A percentile compares a stretch with the other conserved stretches of the same genome.
phyloP scores from a whole-genome alignment of 2,888 invertebrate species.

The Nymphalis c-album region DNA sequence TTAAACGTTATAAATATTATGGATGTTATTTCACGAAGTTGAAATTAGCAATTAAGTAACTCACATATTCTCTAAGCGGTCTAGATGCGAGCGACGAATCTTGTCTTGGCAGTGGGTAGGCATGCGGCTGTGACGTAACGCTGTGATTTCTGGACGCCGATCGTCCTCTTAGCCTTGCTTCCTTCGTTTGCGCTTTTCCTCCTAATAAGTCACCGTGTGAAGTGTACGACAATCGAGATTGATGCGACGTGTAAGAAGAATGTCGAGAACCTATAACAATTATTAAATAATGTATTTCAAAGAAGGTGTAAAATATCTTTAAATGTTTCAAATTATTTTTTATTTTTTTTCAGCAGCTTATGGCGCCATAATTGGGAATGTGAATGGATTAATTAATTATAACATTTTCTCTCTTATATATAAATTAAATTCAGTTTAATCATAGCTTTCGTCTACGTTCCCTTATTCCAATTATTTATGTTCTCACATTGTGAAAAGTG shows the following conservation, averaged over 20 bases:
- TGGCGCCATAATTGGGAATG: no score
- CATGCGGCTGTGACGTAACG: conserved; percentile 82
- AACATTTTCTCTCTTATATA: no score
- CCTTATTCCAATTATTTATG: no score
- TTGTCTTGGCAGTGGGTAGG: conserved; percentile 74
- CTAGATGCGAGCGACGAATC: conserved; percentile 82
- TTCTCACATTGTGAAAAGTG: no score
- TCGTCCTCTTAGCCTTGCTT: conserved; percentile 89
- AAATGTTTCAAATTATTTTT: not conserved
- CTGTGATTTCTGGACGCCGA: conserved; percentile 86
- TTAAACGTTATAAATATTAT: not conserved
- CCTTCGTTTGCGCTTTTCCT: conserved; percentile 89
- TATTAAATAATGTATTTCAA: not conserved
- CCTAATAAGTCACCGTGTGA: conserved; percentile 95
- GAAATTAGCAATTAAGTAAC: conserved; percentile 43
- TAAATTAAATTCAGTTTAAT: no score
- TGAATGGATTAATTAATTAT: no score
- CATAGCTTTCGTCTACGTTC: no score
- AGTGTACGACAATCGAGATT: conserved; percentile 95
- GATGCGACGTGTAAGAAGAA: conserved; percentile 97
- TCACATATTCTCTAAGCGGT: conserved; percentile 88
- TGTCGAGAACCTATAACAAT: conserved; percentile 88
- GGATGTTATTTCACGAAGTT: not conserved
- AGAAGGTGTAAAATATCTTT: not conserved
- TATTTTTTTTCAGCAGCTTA: no score